Conservation (phyloP, 2,888 invertebrate species). For the Himalopsyche kuldschensis region DNA sequence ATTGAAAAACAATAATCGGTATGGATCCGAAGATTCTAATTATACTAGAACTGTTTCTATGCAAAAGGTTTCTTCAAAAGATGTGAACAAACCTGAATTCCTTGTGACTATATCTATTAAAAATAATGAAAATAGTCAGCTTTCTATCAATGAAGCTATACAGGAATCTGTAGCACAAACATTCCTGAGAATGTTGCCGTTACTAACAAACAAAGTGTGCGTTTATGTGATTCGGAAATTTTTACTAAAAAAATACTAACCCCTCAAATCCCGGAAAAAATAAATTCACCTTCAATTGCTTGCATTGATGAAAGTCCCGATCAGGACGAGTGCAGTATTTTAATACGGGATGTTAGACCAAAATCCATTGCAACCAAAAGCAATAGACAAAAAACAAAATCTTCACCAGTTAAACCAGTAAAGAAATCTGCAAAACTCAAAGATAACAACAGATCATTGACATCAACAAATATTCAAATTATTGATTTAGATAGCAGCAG, state of each 20-base stretch:
- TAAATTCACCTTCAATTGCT: too few species aligned
- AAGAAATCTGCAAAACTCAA: too few species aligned
- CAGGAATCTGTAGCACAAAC: too few species aligned
- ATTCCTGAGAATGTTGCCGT: too few species aligned
- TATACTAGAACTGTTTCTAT: neutral
- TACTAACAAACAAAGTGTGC: too few species aligned
- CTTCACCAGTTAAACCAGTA: neutral
- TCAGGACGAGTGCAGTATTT: neutral
- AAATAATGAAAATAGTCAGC: neutral
- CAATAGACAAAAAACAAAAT: neutral
- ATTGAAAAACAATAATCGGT: neutral
- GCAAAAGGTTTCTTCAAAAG: neutral
- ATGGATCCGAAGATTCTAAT: neutral
- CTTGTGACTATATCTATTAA: neutral
- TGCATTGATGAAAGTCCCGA: neutral
- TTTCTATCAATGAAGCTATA: neutral
- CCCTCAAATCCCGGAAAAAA: neutral
- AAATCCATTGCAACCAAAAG: neutral
- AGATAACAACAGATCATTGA: neutral
- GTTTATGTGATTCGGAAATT: neutral
- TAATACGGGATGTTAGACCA: neutral
- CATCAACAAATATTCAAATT: neutral
- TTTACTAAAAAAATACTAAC: neutral
- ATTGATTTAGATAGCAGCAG: conserved; percentile 45
- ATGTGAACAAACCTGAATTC: neutral